Conservation (phyloP, 2,888 invertebrate species). For the Nysson spinosus region DNA sequence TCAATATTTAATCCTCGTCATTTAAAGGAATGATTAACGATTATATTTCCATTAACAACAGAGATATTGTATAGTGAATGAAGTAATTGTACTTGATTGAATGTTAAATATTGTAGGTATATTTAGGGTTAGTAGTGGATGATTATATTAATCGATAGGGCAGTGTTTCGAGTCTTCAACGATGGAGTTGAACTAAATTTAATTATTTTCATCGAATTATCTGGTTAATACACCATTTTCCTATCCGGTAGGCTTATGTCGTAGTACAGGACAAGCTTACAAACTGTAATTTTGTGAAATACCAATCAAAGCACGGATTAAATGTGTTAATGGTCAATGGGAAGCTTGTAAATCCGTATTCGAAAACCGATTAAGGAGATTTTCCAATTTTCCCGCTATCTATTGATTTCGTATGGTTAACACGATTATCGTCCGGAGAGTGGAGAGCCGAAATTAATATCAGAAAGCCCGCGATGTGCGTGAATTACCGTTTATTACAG, state of each 20-base stretch:
- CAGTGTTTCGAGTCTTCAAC: slow-evolving; percentile 15
- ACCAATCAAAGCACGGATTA: slow-evolving; percentile 54
- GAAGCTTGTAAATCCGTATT: slow-evolving; percentile 56
- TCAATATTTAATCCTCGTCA: too few relatives aligned
- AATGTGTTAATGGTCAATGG: slow-evolving; percentile 53
- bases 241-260: slow-evolving; percentile 29
- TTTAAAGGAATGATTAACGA: too few relatives aligned
- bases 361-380: slow-evolving; percentile 58
- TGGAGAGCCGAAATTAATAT: slow-evolving; percentile 61
- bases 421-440: slow-evolving; percentile 48
- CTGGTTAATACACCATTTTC: slow-evolving; percentile 33
- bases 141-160: neutral
- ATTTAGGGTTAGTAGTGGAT: too few relatives aligned
- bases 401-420: slow-evolving; percentile 58
- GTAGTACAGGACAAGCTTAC: slow-evolving; percentile 25
- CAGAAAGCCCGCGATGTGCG: slow-evolving; percentile 55
- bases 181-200: slow-evolving; percentile 29
- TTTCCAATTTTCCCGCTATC: slow-evolving; percentile 54
- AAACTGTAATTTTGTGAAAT: slow-evolving; percentile 49
- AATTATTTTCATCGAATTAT: slow-evolving; percentile 32
- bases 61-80: too few relatives aligned
- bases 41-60: too few relatives aligned
- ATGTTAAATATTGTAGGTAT: too few relatives aligned
- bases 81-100: too few relatives aligned
- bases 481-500: slow-evolving; percentile 61